These are phyloP conservation scores for Lasaia peninsularis DNA, from an alignment of 1,140 invertebrate species.

Conservation along the genomic window DNA sequence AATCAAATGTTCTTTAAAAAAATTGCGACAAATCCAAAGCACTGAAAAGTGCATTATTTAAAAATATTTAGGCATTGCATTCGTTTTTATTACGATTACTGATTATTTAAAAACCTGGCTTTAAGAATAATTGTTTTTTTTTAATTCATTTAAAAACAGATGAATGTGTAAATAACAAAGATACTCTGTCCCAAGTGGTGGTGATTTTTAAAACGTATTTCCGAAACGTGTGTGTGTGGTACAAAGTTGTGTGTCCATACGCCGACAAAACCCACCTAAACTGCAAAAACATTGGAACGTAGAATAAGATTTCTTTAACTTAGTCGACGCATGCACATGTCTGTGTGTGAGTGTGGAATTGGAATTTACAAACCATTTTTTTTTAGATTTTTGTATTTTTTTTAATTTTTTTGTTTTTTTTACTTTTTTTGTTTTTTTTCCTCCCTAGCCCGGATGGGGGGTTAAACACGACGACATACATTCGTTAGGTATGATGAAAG, in stretches of 20 bases:
- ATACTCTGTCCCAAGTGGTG: conserved; percentile 4
- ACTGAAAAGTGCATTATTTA: too few relatives aligned
- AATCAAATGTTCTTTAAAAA: too few relatives aligned
- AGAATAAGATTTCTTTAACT: not conserved
- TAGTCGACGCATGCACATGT: conserved; percentile 15
- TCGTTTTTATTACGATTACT: too few relatives aligned
- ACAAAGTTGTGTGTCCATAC: not conserved
- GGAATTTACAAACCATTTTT: conserved; percentile 47
- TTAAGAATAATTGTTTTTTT: too few relatives aligned
- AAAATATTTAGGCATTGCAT: too few relatives aligned
- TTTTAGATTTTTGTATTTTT: conserved; percentile 35
- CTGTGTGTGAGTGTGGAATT: conserved; percentile 25
- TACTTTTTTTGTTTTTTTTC: conserved; percentile 37
- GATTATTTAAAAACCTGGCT: too few relatives aligned
- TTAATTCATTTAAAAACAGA: too few relatives aligned
- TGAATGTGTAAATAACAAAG: conserved; percentile 6
- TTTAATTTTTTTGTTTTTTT: conserved; percentile 44
- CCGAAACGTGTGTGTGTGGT: conserved; percentile 6
- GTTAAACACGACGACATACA: conserved; percentile 68
- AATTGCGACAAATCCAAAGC: too few relatives aligned
- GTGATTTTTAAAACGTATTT: conserved; percentile 4
- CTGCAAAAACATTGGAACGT: not conserved
- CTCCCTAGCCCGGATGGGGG: conserved; percentile 64
- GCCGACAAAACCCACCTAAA: not conserved
- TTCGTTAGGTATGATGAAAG: conserved; percentile 40